These are phyloP conservation scores for Brachymystax lenok DNA, from an alignment of 2,797 vertebrate species.

Conservation along the genomic window DNA sequence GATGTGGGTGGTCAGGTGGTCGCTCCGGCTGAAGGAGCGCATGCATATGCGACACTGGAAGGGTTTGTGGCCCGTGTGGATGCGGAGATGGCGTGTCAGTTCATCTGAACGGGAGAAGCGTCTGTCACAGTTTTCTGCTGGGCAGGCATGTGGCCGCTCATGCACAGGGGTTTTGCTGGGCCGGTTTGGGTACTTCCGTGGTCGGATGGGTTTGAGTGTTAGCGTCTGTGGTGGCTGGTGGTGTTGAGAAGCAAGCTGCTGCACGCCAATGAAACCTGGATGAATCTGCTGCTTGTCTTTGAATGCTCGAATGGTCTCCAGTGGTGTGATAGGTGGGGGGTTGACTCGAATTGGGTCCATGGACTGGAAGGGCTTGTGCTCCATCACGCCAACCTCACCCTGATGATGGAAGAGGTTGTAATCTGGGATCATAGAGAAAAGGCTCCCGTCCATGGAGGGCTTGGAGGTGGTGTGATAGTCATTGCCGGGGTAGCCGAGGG, in stretches of 20 bases:
- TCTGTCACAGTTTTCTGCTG: slow-evolving; percentile 95
- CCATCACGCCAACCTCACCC: slow-evolving; percentile 89
- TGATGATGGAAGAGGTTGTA: slow-evolving; percentile 99
- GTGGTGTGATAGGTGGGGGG: slow-evolving; percentile 94
- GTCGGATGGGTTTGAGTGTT: slow-evolving; percentile 94
- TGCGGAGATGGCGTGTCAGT: slow-evolving; percentile 92
- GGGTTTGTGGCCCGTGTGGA: slow-evolving; percentile 96
- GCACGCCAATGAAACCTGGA: slow-evolving; percentile 86
- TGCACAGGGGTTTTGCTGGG: slow-evolving; percentile 98
- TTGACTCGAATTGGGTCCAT: slow-evolving; percentile 98
- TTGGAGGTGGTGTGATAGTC: slow-evolving; percentile 93
- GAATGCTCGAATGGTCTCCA: slow-evolving; percentile 98
- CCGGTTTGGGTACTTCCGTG: slow-evolving; percentile 95
- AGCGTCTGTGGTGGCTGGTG: slow-evolving; percentile 82
- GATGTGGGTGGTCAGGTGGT: slow-evolving; percentile 96
- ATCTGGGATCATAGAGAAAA: slow-evolving; percentile 99
- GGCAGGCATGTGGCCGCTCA: slow-evolving; percentile 93
- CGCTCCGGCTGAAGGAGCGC: slow-evolving; percentile 94
- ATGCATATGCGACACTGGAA: slow-evolving; percentile 98
- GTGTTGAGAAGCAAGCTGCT: slow-evolving; percentile 83
- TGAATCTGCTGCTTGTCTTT: slow-evolving; percentile 95
- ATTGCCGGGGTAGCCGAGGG: slow-evolving; percentile 89
- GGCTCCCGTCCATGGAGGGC: slow-evolving; percentile 89
- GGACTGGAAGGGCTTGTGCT: slow-evolving; percentile 97
- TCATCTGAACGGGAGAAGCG: slow-evolving; percentile 95